These are phyloP conservation scores for Odontamblyopus rebecca DNA, from an alignment of 2,797 vertebrate genomes.

Conservation along the genomic window DNA sequence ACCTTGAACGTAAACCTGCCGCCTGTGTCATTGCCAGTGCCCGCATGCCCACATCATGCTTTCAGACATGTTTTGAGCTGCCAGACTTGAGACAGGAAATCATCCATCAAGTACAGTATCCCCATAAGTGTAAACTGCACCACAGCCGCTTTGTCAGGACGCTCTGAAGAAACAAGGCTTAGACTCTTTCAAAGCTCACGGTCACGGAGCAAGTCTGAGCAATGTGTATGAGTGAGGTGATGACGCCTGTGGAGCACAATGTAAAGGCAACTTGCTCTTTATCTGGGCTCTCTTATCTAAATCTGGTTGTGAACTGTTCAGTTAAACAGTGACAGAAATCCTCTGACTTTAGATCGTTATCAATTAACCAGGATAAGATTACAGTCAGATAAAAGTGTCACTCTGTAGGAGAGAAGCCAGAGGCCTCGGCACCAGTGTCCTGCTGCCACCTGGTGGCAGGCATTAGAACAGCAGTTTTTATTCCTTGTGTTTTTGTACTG, in stretches of 20 bases:
- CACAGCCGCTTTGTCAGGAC: conserved; percentile 55
- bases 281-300: conserved; percentile 12
- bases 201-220: conserved; percentile 32
- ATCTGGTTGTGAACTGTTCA: conserved; percentile 14
- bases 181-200: conserved; percentile 46
- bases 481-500: neutral
- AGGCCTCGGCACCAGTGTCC: conserved; percentile 29
- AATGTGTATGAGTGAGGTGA: conserved; percentile 19
- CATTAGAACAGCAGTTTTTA: conserved; percentile 22
- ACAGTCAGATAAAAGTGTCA: conserved; percentile 11
- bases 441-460: conserved; percentile 73
- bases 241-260: conserved; percentile 13
- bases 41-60: conserved; percentile 44
- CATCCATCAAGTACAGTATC: conserved; percentile 65
- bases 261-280: conserved; percentile 6
- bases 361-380: conserved; percentile 16
- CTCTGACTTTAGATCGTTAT: conserved; percentile 6
- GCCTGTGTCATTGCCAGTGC: conserved; percentile 38
- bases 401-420: neutral
- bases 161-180: conserved; percentile 40
- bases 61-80: conserved; percentile 59
- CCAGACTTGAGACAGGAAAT: conserved; percentile 65
- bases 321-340: conserved; percentile 1
- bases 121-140: conserved; percentile 58
- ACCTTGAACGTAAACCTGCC: conserved; percentile 30